These are phyloP conservation scores for Hydrotaea cyrtoneurina DNA, from an alignment of 2,888 invertebrate species.

Conservation along the genomic window DNA sequence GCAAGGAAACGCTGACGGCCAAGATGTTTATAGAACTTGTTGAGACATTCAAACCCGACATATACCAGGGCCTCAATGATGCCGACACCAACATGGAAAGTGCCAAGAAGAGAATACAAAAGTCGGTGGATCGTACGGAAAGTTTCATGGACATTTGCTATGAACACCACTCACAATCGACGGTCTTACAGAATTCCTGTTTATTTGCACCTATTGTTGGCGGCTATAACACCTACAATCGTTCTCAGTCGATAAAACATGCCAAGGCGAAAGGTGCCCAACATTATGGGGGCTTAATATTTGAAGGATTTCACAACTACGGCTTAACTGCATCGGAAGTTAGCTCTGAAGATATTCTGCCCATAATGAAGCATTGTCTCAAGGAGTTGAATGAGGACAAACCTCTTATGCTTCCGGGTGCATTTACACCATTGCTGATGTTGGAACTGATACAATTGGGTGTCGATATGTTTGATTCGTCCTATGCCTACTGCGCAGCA, in stretches of 20 bases:
- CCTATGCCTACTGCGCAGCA: constrained; percentile 88
- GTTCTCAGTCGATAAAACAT: constrained; percentile 85
- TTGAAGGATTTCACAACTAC: constrained; percentile 91
- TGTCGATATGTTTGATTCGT: constrained; percentile 93
- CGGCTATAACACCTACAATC: constrained; percentile 85
- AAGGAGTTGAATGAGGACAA: constrained; percentile 80
- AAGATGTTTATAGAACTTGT: constrained; percentile 89
- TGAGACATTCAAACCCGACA: constrained; percentile 89
- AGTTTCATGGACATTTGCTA: constrained; percentile 87
- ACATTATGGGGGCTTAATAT: constrained; percentile 86
- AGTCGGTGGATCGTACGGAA: constrained; percentile 87
- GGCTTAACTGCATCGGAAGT: constrained; percentile 83
- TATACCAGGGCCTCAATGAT: constrained; percentile 91
- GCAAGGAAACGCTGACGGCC: constrained; percentile 86
- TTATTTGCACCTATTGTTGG: constrained; percentile 83
- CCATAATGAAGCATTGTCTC: constrained; percentile 85
- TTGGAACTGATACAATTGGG: constrained; percentile 88
- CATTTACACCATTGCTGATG: constrained; percentile 88
- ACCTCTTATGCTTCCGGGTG: constrained; percentile 88
- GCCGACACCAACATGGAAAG: constrained; percentile 82
- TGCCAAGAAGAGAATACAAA: constrained; percentile 86
- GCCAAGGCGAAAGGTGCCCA: constrained; percentile 81
- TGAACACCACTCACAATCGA: constrained; percentile 84
- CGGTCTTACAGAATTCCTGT: constrained; percentile 80
- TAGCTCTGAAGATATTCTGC: constrained; percentile 82